phyloP scores from a whole-genome alignment of 2,797 vertebrate genomes.

The Enoplosus armatus region DNA sequence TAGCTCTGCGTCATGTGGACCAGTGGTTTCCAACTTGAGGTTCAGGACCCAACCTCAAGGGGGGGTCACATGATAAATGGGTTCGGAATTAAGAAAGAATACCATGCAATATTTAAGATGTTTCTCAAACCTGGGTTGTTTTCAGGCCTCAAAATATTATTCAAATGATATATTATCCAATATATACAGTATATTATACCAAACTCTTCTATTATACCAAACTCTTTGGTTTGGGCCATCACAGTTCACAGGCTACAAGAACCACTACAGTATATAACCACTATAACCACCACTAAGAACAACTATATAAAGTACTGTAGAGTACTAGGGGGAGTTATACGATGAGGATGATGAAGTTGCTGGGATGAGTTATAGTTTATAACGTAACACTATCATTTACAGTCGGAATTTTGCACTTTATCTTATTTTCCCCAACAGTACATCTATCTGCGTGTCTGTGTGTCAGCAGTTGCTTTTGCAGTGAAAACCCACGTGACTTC shows the following conservation, averaged over 20 bases:
- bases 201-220: not conserved
- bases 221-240: not conserved
- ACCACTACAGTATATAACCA: not conserved
- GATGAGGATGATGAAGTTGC: not conserved
- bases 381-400: not conserved
- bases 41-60: not conserved
- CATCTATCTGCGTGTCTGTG: not conserved
- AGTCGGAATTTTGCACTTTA: not conserved
- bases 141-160: not conserved
- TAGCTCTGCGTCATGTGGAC: not conserved
- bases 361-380: not conserved
- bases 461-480: not conserved
- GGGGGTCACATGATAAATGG: not conserved
- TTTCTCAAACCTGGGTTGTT: not conserved
- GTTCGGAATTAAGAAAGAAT: not conserved
- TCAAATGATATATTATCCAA: not conserved
- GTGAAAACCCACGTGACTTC: conserved; percentile 16
- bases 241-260: no score
- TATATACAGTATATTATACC: not conserved
- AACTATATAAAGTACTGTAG: not conserved
- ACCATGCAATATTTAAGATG: not conserved
- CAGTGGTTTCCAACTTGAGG: not conserved
- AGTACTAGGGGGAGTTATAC: not conserved
- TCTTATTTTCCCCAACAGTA: not conserved
- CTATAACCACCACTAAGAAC: not conserved